These are phyloP conservation scores for Caretta caretta DNA, from an alignment of 2,113 vertebrate species.

Conservation along the genomic window DNA sequence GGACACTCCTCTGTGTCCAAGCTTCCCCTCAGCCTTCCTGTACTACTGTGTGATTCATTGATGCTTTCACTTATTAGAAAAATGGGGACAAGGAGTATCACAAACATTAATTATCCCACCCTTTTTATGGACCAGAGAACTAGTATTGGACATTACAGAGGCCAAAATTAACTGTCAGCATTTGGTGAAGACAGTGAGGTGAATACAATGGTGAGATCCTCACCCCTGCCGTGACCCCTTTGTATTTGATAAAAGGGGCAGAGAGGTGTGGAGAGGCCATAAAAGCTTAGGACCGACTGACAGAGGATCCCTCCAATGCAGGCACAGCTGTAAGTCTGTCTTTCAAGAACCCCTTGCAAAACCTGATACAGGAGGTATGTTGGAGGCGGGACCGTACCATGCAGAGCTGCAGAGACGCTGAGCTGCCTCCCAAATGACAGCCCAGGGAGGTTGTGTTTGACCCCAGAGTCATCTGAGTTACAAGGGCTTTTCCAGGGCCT, in stretches of 20 bases:
- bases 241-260: not conserved
- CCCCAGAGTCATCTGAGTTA: not conserved
- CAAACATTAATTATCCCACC: no score
- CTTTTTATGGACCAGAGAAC: no score
- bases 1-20: no score
- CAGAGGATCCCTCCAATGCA: not conserved
- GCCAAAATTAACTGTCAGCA: not conserved
- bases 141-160: not conserved
- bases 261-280: not conserved
- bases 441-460: not conserved
- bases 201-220: no score
- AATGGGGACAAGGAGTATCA: no score
- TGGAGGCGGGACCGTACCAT: rapidly evolving
- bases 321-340: not conserved
- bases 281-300: not conserved
- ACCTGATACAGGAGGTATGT: not conserved
- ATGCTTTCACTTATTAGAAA: no score
- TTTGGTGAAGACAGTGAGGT: no score
- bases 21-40: no score
- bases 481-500: not conserved
- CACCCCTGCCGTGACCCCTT: not conserved
- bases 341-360: not conserved
- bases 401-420: rapidly evolving
- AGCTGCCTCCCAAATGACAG: not conserved
- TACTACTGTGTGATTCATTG: no score